Conservation (phyloP, 2,888 invertebrate species). For the Deilephila porcellus region DNA sequence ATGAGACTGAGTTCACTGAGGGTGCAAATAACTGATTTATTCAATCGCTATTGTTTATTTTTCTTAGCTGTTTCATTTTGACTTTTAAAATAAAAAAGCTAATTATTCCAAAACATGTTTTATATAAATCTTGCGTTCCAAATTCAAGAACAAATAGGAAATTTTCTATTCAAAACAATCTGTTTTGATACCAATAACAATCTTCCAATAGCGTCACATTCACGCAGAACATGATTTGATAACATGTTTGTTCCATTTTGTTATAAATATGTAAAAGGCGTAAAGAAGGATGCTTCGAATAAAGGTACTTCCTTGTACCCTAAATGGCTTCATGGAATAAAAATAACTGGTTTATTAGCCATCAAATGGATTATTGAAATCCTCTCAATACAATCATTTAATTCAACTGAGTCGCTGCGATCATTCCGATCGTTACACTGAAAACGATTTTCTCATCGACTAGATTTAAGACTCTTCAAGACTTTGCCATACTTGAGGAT, state of each 20-base stretch:
- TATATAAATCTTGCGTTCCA: too few species aligned
- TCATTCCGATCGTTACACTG: constrained; percentile 55
- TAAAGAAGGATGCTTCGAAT: neutral
- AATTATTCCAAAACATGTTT: too few species aligned
- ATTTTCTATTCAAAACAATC: neutral
- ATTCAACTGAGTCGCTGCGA: constrained; percentile 47
- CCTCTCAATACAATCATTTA: constrained; percentile 47
- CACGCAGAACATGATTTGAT: neutral
- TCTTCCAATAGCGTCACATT: neutral
- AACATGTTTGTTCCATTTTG: neutral
- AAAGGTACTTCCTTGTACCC: neutral
- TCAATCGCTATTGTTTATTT: too few species aligned
- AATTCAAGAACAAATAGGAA: neutral
- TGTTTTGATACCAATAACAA: neutral
- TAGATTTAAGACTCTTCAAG: constrained; percentile 52
- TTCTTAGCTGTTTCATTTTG: too few species aligned
- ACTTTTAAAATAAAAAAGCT: too few species aligned
- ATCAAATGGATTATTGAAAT: constrained; percentile 44
- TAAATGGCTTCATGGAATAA: neutral
- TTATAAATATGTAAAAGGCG: constrained; percentile 14
- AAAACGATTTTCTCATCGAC: constrained; percentile 53
- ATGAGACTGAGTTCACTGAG: too few species aligned
- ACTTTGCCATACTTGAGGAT: constrained; percentile 36
- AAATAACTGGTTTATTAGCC: constrained; percentile 6
- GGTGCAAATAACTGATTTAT: too few species aligned